Base-by-base conservation (phyloP, 2,888 invertebrate genomes). In the Noctua comes region DNA sequence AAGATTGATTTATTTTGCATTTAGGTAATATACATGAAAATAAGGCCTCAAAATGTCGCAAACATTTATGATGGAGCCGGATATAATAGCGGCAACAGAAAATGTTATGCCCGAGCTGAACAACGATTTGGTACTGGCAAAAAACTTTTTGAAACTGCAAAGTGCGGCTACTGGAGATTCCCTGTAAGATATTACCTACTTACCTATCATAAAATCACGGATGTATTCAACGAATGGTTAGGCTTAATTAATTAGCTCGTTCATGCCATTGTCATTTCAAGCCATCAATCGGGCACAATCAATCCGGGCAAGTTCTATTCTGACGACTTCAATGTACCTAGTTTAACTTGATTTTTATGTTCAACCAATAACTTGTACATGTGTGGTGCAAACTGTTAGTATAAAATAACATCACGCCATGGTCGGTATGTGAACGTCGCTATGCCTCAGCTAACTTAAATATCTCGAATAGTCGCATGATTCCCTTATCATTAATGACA, bases 161-260 rank as follows among this genome's bases (percentile, higher is more conserved):
- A 97, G 97, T 85, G 95, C 97, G 0, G 96, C 97, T 24, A 97
- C 97, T 18, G 98, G 97, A 16, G 97, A 97, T 86, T 97, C 97
- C 73, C 88, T 98, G 97, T 98, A 94, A 96, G 97, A 93, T 62
- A 69, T 24, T 11, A 18, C 40, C 2, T 36, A 40, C 21, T 5
- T 43, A 13, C 5, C 4, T 40, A 40, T n/a, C 5, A 31, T 31
- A 31, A 31, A 31, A 31, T 31, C 31, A 31, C 31, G 31, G 31
- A 31, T 31, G 31, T 31, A 31, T 31, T 31, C 31, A n/a, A n/a
- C n/a, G n/a, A n/a, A n/a, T n/a, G n/a, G n/a, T n/a, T n/a, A n/a
- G n/a, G n/a, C n/a, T n/a, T n/a, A n/a, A n/a, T n/a, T n/a, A n/a
- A n/a, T 31, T 62, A 31, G 31, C 62, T 18, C 13, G 0, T 31